Evolutionary conservation across 2,888 invertebrate genomes (phyloP), one percentile per base, ranked within the genome.

Genomic region (Spatulosminthurus flaviceps): DNA sequence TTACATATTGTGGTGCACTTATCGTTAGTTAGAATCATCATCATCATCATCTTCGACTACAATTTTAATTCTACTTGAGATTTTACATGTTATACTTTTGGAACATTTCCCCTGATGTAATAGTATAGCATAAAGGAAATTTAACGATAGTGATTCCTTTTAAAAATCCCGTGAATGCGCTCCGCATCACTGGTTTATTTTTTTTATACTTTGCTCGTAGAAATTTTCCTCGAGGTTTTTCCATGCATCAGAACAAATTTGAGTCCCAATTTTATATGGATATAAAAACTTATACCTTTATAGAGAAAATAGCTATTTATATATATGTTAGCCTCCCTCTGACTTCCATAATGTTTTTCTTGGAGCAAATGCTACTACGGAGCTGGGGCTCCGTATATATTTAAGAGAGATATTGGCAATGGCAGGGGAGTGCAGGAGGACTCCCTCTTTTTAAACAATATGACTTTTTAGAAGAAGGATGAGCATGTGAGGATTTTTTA

Each of bases 391-490:
- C n/a, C n/a, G n/a, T n/a, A n/a, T n/a, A n/a, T n/a, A n/a, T n/a
- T n/a, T n/a, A n/a, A n/a, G n/a, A n/a, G n/a, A n/a, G 28, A 28
- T 26, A 67, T 26, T 24, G 67, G 67, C 64, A 64, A 29, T 51
- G 16, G 16, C 11, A 29, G 9, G 28, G 26, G 4, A 28, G 26
- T 11, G 28, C 26, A 67, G 24, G n/a, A 51, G 51, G n/a, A 19
- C 51, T 51, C 51, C 51, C 2, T 41, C 21, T 70, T 34, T 29
- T 70, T 70, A 70, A 70, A 70, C 70, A 70, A 70, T 70, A 34
- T 70, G 70, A 67, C 67, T 72, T 72, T 34, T 72, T 72, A 72
- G 43, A 72, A 72, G 26, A 26, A 73, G 71, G 60, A 73, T 60
- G 73, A 60, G 29, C 73, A 29, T 73, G 26, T 28, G 73, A 60